Conservation (phyloP, 2,888 invertebrate species). For the Dugesia japonica region DNA sequence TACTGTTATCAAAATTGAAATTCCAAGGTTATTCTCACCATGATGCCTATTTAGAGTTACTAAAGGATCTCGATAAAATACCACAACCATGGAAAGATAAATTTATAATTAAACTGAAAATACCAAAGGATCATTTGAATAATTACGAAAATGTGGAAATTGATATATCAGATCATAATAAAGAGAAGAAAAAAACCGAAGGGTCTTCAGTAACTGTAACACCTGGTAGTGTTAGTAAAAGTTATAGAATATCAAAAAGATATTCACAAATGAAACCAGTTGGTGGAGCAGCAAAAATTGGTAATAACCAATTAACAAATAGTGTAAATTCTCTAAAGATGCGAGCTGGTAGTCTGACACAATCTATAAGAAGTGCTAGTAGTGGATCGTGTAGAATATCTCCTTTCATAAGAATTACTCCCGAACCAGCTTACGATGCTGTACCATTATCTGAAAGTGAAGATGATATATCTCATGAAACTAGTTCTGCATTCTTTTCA, state of each 20-base stretch:
- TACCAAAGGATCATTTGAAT: not conserved
- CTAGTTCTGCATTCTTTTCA: not conserved
- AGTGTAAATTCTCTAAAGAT: not conserved
- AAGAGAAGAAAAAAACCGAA: not conserved
- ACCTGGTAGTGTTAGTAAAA: not conserved
- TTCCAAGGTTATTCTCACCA: not conserved
- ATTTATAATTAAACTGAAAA: not conserved
- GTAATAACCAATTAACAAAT: not conserved
- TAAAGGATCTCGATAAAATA: not conserved
- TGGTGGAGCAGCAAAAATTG: not conserved
- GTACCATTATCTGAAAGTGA: not conserved
- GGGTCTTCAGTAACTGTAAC: not conserved
- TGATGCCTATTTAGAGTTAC: not conserved
- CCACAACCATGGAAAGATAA: constrained; percentile 2
- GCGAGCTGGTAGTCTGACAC: not conserved
- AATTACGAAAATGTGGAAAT: not conserved
- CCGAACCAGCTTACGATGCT: constrained; percentile 25
- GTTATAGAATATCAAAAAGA: not conserved
- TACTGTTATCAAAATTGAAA: not conserved
- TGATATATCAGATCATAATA: not conserved
- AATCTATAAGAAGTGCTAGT: not conserved
- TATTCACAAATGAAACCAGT: not conserved
- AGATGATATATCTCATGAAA: not conserved
- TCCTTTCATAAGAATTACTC: constrained; percentile 21
- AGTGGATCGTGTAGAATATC: not conserved